Conservation (phyloP, 2,888 invertebrate species). For the Perithous albicinctus region DNA sequence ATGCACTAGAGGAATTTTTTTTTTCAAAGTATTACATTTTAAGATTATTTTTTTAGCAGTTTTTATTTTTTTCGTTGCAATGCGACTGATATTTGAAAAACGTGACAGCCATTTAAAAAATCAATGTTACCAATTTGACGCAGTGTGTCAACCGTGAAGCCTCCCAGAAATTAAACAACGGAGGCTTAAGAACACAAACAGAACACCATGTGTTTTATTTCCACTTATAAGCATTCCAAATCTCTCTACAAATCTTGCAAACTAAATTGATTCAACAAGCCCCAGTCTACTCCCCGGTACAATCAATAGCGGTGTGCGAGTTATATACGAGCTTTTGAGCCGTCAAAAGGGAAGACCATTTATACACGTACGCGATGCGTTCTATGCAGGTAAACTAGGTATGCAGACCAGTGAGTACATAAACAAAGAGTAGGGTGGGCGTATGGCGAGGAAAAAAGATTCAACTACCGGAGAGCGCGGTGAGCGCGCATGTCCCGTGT, state of each 20-base stretch:
- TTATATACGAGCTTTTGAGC: slow-evolving; percentile 46
- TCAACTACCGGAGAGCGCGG: slow-evolving; percentile 40
- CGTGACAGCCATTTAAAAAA: no score
- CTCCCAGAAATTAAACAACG: no score
- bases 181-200: neutral
- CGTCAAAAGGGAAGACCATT: slow-evolving; percentile 40
- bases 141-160: no score
- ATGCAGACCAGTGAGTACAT: slow-evolving; percentile 13
- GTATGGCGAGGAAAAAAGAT: slow-evolving; percentile 27
- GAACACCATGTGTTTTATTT: neutral
- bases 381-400: slow-evolving; percentile 10
- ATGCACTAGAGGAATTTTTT: no score
- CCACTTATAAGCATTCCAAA: neutral
- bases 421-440: slow-evolving; percentile 49
- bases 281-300: neutral
- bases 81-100: no score
- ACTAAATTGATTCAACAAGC: neutral
- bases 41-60: no score
- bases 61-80: no score
- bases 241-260: neutral
- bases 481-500: slow-evolving; percentile 5
- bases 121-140: no score
- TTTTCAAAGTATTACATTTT: no score
- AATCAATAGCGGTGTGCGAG: slow-evolving; percentile 22
- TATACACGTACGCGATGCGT: slow-evolving; percentile 8